Conservation (phyloP, 2,888 invertebrate species). For the Rhamphomyia laevipes region DNA sequence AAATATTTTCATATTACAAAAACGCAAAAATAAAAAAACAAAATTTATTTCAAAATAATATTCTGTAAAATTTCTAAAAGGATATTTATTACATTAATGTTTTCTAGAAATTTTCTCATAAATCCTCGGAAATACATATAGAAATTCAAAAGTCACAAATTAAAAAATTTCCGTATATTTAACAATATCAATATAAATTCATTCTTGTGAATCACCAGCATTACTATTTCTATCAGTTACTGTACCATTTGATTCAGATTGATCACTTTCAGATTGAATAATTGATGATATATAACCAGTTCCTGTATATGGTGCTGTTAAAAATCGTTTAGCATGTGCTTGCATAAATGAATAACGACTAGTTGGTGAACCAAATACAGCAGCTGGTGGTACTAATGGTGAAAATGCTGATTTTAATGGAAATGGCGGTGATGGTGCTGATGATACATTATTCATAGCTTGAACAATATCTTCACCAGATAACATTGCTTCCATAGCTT, state of each 20-base stretch:
- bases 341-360: constrained; percentile 39
- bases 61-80: too few species aligned
- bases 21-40: too few species aligned
- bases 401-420: constrained; percentile 60
- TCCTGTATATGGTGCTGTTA: constrained; percentile 72
- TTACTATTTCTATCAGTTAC: constrained; percentile 32
- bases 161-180: too few species aligned
- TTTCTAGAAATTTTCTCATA: too few species aligned
- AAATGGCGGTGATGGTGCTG: constrained; percentile 31
- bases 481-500: constrained; percentile 86
- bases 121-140: too few species aligned
- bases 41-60: too few species aligned
- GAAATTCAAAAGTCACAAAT: too few species aligned
- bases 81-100: too few species aligned
- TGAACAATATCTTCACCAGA: constrained; percentile 43
- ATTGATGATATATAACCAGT: constrained; percentile 74
- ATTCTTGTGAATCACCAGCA: constrained; percentile 37
- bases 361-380: constrained; percentile 34
- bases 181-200: constrained; percentile 16
- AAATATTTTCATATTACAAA: too few species aligned
- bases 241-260: constrained; percentile 38
- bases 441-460: constrained; percentile 21
- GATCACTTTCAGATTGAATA: constrained; percentile 40
- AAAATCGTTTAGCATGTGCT: constrained; percentile 61
- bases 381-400: constrained; percentile 47